phyloP scores from a whole-genome alignment of 2,888 invertebrate species.

The Thymelicus sylvestris region DNA sequence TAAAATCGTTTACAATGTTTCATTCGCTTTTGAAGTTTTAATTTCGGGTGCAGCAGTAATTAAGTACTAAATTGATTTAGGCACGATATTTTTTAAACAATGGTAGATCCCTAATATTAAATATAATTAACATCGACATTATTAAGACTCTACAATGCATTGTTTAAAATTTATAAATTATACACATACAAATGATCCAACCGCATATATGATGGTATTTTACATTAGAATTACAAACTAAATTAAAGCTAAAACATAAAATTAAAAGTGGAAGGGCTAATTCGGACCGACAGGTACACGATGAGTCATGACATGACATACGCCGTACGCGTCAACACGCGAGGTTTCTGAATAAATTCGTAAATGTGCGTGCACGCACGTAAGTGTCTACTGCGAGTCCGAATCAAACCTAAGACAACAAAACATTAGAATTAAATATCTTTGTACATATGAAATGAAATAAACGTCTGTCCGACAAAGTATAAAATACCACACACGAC shows the following conservation, averaged over 20 bases:
- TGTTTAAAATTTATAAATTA: conserved; percentile 37
- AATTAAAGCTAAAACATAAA: conserved; percentile 17
- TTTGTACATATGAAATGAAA: conserved; percentile 35
- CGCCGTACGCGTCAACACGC: not conserved
- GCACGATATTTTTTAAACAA: conserved; percentile 48
- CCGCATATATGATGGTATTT: conserved; percentile 31
- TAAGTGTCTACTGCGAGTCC: not conserved
- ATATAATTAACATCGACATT: conserved; percentile 39
- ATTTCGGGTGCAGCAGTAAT: conserved; percentile 43
- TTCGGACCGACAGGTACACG: conserved; percentile 16
- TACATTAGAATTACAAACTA: conserved; percentile 23
- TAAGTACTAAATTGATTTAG: conserved; percentile 56
- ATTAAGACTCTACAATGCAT: conserved; percentile 38
- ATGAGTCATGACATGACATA: not conserved
- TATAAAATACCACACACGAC: conserved; percentile 54
- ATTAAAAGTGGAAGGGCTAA: conserved; percentile 5
- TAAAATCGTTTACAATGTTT: conserved; percentile 41
- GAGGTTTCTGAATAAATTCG: not conserved
- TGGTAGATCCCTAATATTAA: conserved; percentile 39
- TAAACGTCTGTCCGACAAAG: conserved; percentile 11
- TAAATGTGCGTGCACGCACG: not conserved
- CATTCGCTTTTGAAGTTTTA: conserved; percentile 34
- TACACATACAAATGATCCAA: conserved; percentile 39
- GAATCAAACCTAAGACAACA: conserved; percentile 35
- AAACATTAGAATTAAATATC: conserved; percentile 22